Conservation (phyloP, 2,888 invertebrate species). For the Argyresthia goedartella region DNA sequence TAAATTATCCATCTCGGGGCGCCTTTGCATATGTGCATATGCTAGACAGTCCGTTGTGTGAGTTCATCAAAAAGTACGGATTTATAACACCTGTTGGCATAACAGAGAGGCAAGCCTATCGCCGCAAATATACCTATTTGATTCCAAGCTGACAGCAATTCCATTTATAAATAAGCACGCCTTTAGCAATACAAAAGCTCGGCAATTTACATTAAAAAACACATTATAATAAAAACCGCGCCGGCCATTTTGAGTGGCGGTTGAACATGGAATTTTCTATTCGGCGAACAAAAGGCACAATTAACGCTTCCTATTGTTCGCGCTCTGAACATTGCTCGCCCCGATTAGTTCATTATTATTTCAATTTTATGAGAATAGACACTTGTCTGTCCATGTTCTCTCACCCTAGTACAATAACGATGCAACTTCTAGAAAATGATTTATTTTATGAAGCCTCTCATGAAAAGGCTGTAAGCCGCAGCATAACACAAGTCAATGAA, state of each 20-base stretch:
- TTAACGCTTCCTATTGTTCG: slow-evolving; percentile 58
- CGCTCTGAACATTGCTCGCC: slow-evolving; percentile 24
- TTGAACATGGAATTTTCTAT: slow-evolving; percentile 65
- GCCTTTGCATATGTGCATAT: no score
- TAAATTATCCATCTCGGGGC: no score
- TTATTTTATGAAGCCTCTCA: no score
- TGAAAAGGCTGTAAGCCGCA: no score
- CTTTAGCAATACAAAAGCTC: slow-evolving; percentile 33
- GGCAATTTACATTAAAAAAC: slow-evolving; percentile 56
- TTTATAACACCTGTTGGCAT: no score
- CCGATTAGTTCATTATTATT: slow-evolving; percentile 64
- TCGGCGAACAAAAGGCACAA: slow-evolving; percentile 61
- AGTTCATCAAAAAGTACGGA: no score
- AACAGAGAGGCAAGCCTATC: background rate
- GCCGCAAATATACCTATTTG: background rate
- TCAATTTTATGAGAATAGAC: slow-evolving; percentile 47
- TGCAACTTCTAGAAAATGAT: no score
- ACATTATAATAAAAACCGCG: slow-evolving; percentile 48
- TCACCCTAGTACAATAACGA: background rate
- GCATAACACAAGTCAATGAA: no score
- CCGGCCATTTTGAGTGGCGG: slow-evolving; percentile 38
- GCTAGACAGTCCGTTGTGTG: no score
- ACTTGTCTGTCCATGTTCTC: slow-evolving; percentile 7
- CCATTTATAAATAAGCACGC: background rate
- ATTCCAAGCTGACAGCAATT: no score